Percentiles rank a stretch among this genome's conserved stretches.
phyloP scores from a whole-genome alignment of 2,888 invertebrate species.

The Entomobrya multifasciata region DNA sequence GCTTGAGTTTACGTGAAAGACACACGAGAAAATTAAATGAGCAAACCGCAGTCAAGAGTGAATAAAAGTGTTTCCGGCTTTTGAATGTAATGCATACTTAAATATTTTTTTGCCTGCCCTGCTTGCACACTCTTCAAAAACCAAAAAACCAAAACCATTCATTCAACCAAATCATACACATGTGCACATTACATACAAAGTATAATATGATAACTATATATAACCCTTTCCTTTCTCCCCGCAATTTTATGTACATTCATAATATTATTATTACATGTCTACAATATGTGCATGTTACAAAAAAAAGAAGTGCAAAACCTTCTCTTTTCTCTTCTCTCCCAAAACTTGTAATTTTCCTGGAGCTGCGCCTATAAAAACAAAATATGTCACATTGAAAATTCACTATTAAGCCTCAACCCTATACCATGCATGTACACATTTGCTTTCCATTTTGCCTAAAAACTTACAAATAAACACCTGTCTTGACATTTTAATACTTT shows the following conservation, averaged over 20 bases:
- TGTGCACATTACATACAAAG: too few species aligned
- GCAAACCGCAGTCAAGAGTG: not conserved
- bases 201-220: too few species aligned
- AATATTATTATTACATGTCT: not conserved
- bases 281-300: too few species aligned
- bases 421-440: not conserved
- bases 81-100: not conserved
- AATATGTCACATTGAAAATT: constrained; percentile 15
- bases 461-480: constrained; percentile 1
- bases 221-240: not conserved
- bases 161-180: constrained; percentile 23
- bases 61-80: constrained; percentile 21
- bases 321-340: too few species aligned
- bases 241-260: not conserved
- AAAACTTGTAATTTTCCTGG: constrained; percentile 1
- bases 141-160: constrained; percentile 8
- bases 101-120: not conserved
- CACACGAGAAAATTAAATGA: constrained; percentile 15
- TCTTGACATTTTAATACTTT: not conserved
- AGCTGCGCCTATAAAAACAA: not conserved
- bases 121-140: too few species aligned
- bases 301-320: too few species aligned
- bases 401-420: too few species aligned
- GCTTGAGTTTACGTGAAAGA: too few species aligned
- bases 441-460: not conserved